These are phyloP conservation scores for Reticulitermes lucifugus DNA, from an alignment of 2,888 invertebrate species.

Conservation along the genomic window DNA sequence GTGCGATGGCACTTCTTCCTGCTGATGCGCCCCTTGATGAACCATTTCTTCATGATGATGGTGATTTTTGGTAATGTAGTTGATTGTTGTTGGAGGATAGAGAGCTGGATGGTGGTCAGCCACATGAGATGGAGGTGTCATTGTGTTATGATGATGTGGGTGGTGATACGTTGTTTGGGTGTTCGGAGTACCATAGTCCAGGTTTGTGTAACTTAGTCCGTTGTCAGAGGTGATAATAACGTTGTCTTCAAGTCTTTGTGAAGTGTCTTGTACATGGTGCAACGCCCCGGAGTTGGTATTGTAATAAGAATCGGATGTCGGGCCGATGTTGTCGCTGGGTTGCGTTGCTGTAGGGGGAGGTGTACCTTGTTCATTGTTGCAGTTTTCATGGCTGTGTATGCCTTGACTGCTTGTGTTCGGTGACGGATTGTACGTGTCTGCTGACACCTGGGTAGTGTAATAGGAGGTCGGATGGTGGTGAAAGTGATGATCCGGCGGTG, in stretches of 20 bases:
- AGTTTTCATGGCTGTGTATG: constrained; percentile 57
- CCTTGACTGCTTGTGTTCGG: background rate
- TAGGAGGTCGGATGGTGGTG: constrained; percentile 60
- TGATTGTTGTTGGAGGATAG: constrained; percentile 54
- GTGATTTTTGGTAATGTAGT: constrained; percentile 56
- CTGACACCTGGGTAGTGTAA: constrained; percentile 57
- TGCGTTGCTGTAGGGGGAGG: background rate
- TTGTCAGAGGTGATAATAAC: constrained; percentile 84
- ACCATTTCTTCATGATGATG: constrained; percentile 45
- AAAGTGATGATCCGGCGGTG: constrained; percentile 36
- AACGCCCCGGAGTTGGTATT: constrained; percentile 59
- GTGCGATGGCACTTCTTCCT: constrained; percentile 6
- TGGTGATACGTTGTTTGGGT: constrained; percentile 57
- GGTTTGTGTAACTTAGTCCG: constrained; percentile 89
- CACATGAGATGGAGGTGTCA: constrained; percentile 40
- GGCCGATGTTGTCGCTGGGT: background rate
- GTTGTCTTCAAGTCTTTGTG: background rate
- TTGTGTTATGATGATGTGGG: constrained; percentile 52
- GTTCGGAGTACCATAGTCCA: constrained; percentile 77
- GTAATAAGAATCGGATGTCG: background rate
- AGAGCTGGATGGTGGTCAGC: background rate
- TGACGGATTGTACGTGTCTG: constrained; percentile 55
- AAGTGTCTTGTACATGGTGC: constrained; percentile 61
- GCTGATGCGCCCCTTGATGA: background rate
- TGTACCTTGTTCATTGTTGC: constrained; percentile 11